Conservation (phyloP, 2,113 vertebrate species). For the Candoia aspera region DNA sequence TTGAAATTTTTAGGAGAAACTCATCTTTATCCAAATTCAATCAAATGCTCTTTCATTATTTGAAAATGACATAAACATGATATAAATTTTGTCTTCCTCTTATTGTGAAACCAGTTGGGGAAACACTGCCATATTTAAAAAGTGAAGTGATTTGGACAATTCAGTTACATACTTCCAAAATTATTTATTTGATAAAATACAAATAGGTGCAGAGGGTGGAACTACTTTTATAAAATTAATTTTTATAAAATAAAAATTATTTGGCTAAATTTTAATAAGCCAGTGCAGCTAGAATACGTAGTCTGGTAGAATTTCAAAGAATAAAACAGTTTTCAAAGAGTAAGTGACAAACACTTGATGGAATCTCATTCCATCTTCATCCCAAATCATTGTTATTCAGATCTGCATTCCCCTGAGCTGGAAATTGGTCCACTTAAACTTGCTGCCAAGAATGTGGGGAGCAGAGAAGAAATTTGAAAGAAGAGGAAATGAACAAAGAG, state of each 20-base stretch:
- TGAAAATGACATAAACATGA: background rate
- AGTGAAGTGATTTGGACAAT: background rate
- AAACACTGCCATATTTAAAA: background rate
- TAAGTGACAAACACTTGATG: background rate
- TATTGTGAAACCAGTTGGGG: background rate
- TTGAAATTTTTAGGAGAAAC: background rate
- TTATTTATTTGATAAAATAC: background rate
- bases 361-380: background rate
- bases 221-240: too few relatives aligned
- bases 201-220: too few relatives aligned
- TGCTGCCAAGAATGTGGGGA: slow-evolving; percentile 1
- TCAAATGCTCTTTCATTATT: background rate
- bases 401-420: background rate
- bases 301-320: background rate
- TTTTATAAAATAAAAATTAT: too few relatives aligned
- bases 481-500: slow-evolving; percentile 4
- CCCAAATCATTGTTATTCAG: background rate
- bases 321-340: background rate
- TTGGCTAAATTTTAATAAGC: background rate
- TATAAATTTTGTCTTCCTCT: background rate
- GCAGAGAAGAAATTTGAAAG: slow-evolving; percentile 13
- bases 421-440: background rate
- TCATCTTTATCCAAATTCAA: background rate
- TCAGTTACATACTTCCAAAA: background rate
- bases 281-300: background rate